phyloP scores from a whole-genome alignment of 2,888 invertebrate species.

The Patella depressa region DNA sequence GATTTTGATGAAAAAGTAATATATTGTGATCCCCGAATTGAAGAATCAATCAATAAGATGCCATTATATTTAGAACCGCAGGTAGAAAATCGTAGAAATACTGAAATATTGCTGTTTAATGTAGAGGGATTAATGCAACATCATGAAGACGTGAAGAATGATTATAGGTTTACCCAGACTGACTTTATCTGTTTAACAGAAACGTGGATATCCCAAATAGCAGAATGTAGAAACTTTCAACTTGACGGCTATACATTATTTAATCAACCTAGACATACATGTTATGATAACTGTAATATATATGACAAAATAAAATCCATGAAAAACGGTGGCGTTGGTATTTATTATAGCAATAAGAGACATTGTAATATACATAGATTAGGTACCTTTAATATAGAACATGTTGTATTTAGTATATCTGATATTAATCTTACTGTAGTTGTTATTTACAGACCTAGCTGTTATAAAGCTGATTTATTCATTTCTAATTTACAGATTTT shows the following conservation, averaged over 20 bases:
- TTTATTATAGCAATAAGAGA: neutral
- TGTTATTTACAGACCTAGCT: too few species aligned
- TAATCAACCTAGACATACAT: neutral
- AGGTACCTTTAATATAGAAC: neutral
- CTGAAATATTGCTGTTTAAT: neutral
- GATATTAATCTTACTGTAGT: too few species aligned
- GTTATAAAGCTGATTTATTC: too few species aligned
- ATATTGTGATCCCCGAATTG: conserved; percentile 23
- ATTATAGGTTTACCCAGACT: neutral
- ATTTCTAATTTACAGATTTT: too few species aligned
- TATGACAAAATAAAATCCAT: neutral
- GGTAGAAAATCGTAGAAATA: neutral
- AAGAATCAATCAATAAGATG: conserved; percentile 17
- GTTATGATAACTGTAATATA: neutral
- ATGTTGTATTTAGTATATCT: neutral
- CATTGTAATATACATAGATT: neutral
- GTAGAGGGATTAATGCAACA: neutral
- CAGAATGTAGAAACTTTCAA: neutral
- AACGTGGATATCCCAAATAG: neutral
- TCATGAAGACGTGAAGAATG: neutral
- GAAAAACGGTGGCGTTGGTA: neutral
- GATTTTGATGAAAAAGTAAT: conserved; percentile 24
- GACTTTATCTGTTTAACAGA: neutral
- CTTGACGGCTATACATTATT: neutral
- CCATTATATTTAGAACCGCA: neutral